Percentiles rank a stretch among this genome's conserved stretches.
phyloP scores from a whole-genome alignment of 2,888 invertebrate genomes.

The Iselma pallidipennis region DNA sequence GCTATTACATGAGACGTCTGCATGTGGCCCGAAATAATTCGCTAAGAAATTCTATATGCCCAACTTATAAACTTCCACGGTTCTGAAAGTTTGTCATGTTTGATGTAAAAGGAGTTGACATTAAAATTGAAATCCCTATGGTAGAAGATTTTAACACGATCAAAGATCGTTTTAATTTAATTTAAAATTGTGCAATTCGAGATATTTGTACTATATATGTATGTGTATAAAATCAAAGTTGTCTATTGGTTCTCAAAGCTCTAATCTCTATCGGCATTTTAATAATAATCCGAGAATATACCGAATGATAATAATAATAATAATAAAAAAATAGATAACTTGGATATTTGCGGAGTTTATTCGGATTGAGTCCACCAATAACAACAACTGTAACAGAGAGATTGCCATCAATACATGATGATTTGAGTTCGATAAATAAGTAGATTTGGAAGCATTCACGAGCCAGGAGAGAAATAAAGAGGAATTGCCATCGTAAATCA shows the following conservation, averaged over 20 bases:
- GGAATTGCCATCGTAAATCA: constrained; percentile 58
- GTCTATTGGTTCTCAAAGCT: not conserved
- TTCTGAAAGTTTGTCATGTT: constrained; percentile 53
- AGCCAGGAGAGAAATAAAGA: constrained; percentile 57
- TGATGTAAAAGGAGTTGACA: constrained; percentile 58
- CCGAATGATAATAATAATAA: not conserved
- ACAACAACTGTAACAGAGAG: not conserved
- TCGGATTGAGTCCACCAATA: not conserved
- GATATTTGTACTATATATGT: constrained; percentile 24
- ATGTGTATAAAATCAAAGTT: not conserved
- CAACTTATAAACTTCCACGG: constrained; percentile 52
- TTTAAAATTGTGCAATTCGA: constrained; percentile 42
- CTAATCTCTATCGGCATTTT: too few species aligned
- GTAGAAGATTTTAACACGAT: constrained; percentile 54
- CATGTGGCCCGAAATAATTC: constrained; percentile 53
- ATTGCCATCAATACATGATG: constrained; percentile 30
- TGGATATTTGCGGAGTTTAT: not conserved
- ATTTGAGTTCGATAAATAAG: constrained; percentile 53
- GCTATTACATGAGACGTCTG: constrained; percentile 52
- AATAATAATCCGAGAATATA: too few species aligned
- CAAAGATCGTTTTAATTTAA: constrained; percentile 55
- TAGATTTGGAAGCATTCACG: constrained; percentile 44
- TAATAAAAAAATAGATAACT: not conserved
- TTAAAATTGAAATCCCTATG: constrained; percentile 56
- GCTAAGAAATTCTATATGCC: constrained; percentile 55